Percentiles rank a stretch among this genome's conserved stretches.
Conservation (phyloP, 2,888 invertebrate genomes). For the Cheilosia urbana region DNA sequence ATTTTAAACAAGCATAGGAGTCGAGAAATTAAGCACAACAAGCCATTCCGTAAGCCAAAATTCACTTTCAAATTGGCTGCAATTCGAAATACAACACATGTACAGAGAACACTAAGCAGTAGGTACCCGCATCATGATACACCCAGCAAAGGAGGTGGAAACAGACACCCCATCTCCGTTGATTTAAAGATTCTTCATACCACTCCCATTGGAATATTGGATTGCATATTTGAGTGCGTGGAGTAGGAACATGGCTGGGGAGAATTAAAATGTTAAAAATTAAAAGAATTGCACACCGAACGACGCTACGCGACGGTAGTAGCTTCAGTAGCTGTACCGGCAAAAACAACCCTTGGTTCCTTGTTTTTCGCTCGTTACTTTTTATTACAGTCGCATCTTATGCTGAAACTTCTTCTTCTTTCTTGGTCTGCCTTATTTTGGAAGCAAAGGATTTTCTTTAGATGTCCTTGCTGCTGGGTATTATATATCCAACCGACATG, state of each 20-base stretch:
- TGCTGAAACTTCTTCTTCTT: slow-evolving; percentile 22
- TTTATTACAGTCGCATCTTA: slow-evolving; percentile 70
- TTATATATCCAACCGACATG: slow-evolving; percentile 40
- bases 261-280: slow-evolving; percentile 72
- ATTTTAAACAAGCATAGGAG: slow-evolving; percentile 50
- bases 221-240: slow-evolving; percentile 73
- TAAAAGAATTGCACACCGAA: slow-evolving; percentile 68
- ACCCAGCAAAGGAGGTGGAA: background rate
- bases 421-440: slow-evolving; percentile 44
- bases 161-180: background rate
- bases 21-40: slow-evolving; percentile 69
- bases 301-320: background rate
- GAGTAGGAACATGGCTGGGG: slow-evolving; percentile 36
- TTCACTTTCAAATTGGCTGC: slow-evolving; percentile 68
- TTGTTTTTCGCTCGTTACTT: slow-evolving; percentile 67
- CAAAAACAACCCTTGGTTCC: slow-evolving; percentile 33
- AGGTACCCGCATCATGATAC: background rate
- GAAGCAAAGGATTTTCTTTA: slow-evolving; percentile 46
- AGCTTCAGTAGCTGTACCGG: background rate
- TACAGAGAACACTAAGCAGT: background rate
- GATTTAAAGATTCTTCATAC: slow-evolving; percentile 34
- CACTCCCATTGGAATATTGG: slow-evolving; percentile 51
- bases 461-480: slow-evolving; percentile 56
- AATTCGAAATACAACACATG: slow-evolving; percentile 54
- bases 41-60: slow-evolving; percentile 58